Base-by-base conservation (phyloP, 1,140 invertebrate species). In the Mycetomoellerius zeteki region DNA sequence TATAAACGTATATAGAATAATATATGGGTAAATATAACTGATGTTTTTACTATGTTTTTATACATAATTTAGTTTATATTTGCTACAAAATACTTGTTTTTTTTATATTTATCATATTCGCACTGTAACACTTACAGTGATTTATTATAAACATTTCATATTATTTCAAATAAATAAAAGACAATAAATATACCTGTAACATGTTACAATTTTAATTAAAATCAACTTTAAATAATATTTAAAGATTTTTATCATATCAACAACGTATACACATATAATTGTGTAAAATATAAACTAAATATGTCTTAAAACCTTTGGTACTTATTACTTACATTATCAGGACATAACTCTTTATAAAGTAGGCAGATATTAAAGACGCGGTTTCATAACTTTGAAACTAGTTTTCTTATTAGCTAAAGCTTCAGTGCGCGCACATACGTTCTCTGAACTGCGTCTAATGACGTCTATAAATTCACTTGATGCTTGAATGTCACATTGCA, bases 331-430 rank as follows among this genome's bases (percentile, higher is more conserved):
- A 37, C 12, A 72, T 69, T 73, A 64, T 64, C 58, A 86, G 71
- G 64, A 27, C 50, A 56, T 19, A 81, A 33, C 30, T 43, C 7
- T 52, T 73, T 77, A 60, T 54, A 76, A 86, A 43, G 3, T 81
- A 90, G 37, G 56, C 64, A 81, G 88, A 86, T 77, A 78, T 93
- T 93, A 95, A 76, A 93, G 92, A 69, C 95, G 94, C 75, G 95
- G 94, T 85, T 94, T 94, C 94, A 95, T 95, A 30, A 96, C 94
- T 93, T 96, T 96, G 71, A 96, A 96, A 86, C 95, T 95, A 72
- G 93, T 93, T 81, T 93, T 95, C 88, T 95, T 95, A 88, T 92
- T 95, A 30, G 95, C 93, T 77, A 96, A 94, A 72, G 95, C 95
- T 90, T 96, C 95, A 2, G 95, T 96, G 47, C 95, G 93, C 81